A percentile compares a stretch with the other conserved stretches of the same genome.
These are phyloP conservation scores for Elaphurus davidianus DNA, from an alignment of 2,113 vertebrate species.

Conservation along the genomic window DNA sequence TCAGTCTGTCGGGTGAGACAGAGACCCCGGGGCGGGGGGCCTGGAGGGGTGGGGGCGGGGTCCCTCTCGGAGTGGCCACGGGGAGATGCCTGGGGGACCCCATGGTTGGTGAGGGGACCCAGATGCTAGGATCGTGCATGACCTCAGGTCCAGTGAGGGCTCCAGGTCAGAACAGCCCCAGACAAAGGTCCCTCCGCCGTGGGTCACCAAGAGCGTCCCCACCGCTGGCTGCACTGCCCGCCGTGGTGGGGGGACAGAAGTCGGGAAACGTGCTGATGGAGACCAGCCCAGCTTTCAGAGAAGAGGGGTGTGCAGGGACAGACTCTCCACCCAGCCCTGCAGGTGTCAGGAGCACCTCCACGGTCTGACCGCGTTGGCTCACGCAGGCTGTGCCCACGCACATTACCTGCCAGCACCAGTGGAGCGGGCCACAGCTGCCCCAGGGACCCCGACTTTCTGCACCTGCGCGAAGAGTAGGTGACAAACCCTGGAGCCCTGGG, in stretches of 20 bases:
- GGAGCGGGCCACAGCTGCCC: neutral
- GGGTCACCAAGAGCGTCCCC: accelerated
- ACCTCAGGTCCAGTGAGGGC: neutral
- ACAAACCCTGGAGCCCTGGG: neutral
- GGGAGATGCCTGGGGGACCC: neutral
- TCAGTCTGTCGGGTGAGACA: accelerated
- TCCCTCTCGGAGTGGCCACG: neutral
- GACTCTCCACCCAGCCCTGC: neutral
- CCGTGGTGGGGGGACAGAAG: neutral
- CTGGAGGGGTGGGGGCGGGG: accelerated
- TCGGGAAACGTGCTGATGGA: neutral
- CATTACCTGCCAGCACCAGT: accelerated
- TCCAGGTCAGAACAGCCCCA: neutral
- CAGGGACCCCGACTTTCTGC: neutral
- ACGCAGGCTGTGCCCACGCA: neutral
- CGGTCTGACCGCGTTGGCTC: accelerated
- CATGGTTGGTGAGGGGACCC: neutral
- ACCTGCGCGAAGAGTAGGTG: accelerated
- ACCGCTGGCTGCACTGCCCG: accelerated
- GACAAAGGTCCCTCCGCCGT: neutral
- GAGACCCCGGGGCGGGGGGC: neutral
- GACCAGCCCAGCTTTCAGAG: neutral
- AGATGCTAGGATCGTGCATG: neutral
- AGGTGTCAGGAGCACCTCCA: accelerated
- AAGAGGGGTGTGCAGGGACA: accelerated